phyloP scores from a whole-genome alignment of 2,113 vertebrate species.

The Picathartes gymnocephalus region DNA sequence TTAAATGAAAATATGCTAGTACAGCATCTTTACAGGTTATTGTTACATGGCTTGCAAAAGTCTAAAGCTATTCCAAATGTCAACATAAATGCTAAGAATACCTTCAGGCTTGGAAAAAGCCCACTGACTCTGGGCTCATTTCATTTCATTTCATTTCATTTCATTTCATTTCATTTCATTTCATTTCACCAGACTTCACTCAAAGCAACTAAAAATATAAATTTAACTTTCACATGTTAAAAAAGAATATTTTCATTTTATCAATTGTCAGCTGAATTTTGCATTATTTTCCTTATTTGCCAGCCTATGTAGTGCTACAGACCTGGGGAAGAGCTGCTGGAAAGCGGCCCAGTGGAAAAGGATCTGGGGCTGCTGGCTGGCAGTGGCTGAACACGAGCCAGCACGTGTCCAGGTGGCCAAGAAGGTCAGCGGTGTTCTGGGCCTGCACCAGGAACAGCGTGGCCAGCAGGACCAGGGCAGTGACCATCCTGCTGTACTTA shows the following conservation, averaged over 20 bases:
- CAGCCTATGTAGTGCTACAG: not conserved
- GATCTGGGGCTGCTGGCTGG: not conserved
- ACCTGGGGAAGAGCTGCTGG: not conserved
- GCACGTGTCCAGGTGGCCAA: not conserved
- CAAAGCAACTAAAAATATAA: slow-evolving; percentile 7
- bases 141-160: not conserved
- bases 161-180: not conserved
- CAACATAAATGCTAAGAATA: slow-evolving; percentile 37
- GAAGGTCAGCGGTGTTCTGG: not conserved
- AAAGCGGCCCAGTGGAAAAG: not conserved
- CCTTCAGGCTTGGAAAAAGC: not conserved
- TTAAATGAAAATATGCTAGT: slow-evolving; percentile 8
- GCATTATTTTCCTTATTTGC: not conserved
- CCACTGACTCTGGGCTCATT: not conserved
- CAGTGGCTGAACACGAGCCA: not conserved
- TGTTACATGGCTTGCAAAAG: not conserved
- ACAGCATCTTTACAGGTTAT: not conserved
- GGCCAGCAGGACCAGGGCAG: not conserved
- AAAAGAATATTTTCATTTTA: not conserved
- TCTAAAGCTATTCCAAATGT: slow-evolving; percentile 14
- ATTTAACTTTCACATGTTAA: not conserved
- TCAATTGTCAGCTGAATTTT: not conserved
- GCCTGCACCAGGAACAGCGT: not conserved
- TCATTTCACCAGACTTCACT: slow-evolving; percentile 18
- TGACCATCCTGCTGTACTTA: not conserved